These are phyloP conservation scores for Drosophila miranda DNA, from an alignment of 1,140 invertebrate species.

Conservation along the genomic window DNA sequence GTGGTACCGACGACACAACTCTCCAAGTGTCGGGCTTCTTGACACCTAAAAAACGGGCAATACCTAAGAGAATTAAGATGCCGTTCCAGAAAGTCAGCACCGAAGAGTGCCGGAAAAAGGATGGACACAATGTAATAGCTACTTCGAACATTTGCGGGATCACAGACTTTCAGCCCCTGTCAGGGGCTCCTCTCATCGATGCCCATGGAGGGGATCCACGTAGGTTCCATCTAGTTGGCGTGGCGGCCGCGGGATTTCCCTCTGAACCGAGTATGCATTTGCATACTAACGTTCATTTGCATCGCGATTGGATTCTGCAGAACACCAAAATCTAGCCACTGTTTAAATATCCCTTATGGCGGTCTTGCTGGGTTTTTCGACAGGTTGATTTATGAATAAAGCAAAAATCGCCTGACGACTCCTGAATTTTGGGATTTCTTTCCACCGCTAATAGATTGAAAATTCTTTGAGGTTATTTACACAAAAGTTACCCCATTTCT, in stretches of 20 bases:
- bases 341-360: constrained; percentile 8
- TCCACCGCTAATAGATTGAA: constrained; percentile 61
- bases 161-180: background rate
- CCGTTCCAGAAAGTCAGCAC: background rate
- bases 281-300: background rate
- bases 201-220: background rate
- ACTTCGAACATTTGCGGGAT: constrained; percentile 6
- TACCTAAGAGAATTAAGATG: background rate
- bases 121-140: background rate
- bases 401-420: constrained; percentile 12
- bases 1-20: background rate
- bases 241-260: background rate
- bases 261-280: background rate
- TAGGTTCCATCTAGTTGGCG: constrained; percentile 1
- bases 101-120: background rate
- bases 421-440: constrained; percentile 9
- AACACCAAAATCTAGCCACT: constrained; percentile 1
- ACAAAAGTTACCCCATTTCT: constrained; percentile 43
- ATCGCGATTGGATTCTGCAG: constrained; percentile 6
- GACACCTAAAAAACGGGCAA: background rate
- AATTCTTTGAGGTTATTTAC: constrained; percentile 62
- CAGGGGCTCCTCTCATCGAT: constrained; percentile 3
- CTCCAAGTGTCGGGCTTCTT: constrained; percentile 9
- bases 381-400: constrained; percentile 36
- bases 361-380: constrained; percentile 17